phyloP scores from a whole-genome alignment of 1,140 invertebrate genomes.

The Rhyacophila brunnea region DNA sequence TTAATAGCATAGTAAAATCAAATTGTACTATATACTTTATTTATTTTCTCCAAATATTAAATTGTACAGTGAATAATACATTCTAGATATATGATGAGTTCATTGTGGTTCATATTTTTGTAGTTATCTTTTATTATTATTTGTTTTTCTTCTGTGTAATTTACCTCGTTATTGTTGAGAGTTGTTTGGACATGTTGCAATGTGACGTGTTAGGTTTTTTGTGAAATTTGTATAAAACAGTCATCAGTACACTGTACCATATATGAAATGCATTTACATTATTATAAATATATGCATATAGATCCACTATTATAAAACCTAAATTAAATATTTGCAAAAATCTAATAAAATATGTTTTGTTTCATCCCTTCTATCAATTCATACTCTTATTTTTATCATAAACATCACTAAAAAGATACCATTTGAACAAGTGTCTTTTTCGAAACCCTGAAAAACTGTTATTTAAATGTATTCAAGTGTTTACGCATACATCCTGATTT shows the following conservation, averaged over 20 bases:
- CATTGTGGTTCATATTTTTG: constrained; percentile 21
- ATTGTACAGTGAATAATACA: constrained; percentile 31
- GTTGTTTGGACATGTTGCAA: constrained; percentile 29
- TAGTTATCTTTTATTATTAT: no score
- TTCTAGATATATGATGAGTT: constrained; percentile 23
- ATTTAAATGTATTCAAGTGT: no score
- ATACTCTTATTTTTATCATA: not conserved
- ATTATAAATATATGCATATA: constrained; percentile 55
- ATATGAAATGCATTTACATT: constrained; percentile 54
- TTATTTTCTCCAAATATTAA: constrained; percentile 24
- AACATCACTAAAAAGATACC: no score
- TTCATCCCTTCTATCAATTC: not conserved
- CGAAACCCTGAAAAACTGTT: no score
- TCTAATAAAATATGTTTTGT: constrained; percentile 39
- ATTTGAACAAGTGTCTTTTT: no score
- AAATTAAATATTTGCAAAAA: constrained; percentile 59
- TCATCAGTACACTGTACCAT: constrained; percentile 51
- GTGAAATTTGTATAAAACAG: constrained; percentile 34
- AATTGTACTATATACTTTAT: constrained; percentile 23
- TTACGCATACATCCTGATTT: no score
- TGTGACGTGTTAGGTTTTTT: constrained; percentile 27
- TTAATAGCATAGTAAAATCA: constrained; percentile 12
- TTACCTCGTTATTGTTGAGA: constrained; percentile 33
- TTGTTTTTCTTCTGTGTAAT: constrained; percentile 24
- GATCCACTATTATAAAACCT: constrained; percentile 57